Base-by-base conservation (phyloP, 2,888 invertebrate genomes). In the Hyposoter didymator region DNA sequence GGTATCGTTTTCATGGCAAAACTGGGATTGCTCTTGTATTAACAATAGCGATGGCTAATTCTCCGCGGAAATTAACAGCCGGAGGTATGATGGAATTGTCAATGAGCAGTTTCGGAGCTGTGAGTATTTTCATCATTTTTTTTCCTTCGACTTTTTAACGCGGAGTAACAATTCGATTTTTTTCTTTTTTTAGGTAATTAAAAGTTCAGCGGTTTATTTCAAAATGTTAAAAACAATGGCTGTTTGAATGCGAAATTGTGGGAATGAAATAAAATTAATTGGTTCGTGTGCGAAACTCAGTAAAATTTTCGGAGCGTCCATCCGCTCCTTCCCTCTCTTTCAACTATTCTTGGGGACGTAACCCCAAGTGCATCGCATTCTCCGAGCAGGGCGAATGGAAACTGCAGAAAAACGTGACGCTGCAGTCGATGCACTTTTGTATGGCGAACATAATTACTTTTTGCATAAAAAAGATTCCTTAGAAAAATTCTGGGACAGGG, bases 1-100 rank as follows among this genome's bases (percentile, higher is more conserved):
- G 87, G 87, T 87, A 87, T 64, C 64, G 66, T 59, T 49, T 88
- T 32, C 84, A 87, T 5, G 78, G 66, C 6, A 81, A 83, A 49
- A 78, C 69, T 19, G 81, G 82, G 32, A 67, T 66, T 1, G 76
- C 82, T 10, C 62, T 88, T 2, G 78, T 87, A 4, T 62, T 88
- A 39, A 76, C 86, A 14, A 85, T 88, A 28, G 85, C 84, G 2
- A 81, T 69, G 39, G 49, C 86, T 19, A 86, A 88, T 72, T 59
- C 43, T 47, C 86, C 88, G 0, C 79, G 82, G 22, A 82, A 75
- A 62, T 59, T 88, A 43, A 87, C 87, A 2, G 87, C 87, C 28
- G 86, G 88, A 7, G 70, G 82, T 52, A 82, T 87, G 72, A 83
- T 87, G 28, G 84, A 87, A 73, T 67, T 88, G 35, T 87, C 88